Conservation (phyloP, 2,797 vertebrate species). For the Phataginus tricuspis region DNA sequence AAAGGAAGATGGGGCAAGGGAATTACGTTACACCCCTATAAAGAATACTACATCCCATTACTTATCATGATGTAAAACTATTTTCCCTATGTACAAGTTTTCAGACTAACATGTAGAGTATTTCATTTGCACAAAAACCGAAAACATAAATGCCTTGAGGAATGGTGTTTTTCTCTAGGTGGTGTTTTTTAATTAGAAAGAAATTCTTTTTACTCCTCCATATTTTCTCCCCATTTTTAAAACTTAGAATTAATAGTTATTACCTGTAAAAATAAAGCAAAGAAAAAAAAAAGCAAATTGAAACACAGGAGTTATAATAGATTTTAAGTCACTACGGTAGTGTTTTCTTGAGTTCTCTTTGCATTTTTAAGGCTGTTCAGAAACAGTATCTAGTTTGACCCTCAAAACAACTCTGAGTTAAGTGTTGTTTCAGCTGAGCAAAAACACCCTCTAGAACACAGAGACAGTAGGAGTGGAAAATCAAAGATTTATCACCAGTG, state of each 20-base stretch:
- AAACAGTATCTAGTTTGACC: not conserved
- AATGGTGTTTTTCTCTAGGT: not conserved
- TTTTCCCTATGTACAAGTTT: not conserved
- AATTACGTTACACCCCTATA: not conserved
- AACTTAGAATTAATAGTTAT: not conserved
- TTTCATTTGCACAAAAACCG: constrained; percentile 12
- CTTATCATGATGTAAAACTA: not conserved
- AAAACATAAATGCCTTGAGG: not conserved
- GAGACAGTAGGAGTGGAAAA: not conserved
- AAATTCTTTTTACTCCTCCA: not conserved
- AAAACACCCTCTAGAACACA: not conserved
- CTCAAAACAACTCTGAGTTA: not conserved
- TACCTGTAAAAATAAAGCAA: constrained; percentile 31
- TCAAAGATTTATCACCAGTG: constrained; percentile 11
- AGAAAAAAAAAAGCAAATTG: not conserved
- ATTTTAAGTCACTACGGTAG: not conserved
- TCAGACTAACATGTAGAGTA: not conserved
- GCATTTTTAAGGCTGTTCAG: constrained; percentile 1
- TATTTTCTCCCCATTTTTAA: not conserved
- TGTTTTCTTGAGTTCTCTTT: not conserved
- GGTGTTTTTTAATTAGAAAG: constrained; percentile 19
- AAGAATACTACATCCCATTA: not conserved
- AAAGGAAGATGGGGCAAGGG: not conserved
- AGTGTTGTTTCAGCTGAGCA: not conserved
- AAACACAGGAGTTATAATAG: not conserved